Evolutionary conservation across 2,113 vertebrate genomes (phyloP).

Genomic region (Acrocephalus kingi): DNA sequence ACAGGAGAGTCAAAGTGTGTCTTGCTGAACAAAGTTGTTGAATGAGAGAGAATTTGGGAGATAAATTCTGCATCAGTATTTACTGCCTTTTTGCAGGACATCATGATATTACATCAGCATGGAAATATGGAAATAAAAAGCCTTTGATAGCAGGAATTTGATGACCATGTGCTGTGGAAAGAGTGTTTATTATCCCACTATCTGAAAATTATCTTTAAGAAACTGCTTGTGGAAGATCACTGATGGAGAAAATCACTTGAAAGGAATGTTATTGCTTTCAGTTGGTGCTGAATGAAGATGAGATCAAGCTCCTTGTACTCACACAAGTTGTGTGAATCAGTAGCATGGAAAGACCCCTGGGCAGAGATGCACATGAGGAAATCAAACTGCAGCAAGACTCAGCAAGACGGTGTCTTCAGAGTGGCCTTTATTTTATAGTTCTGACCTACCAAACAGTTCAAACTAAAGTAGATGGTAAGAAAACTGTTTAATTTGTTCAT

Average conservation of each 20-base stretch:
- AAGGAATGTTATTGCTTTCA: not conserved
- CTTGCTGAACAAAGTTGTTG: not conserved
- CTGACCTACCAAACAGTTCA: not conserved
- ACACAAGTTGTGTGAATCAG: not conserved
- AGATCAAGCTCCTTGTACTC: not conserved
- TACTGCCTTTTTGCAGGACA: not conserved
- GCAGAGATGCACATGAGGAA: not conserved
- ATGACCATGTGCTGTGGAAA: not conserved
- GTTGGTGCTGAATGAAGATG: not conserved
- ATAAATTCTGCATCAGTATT: not conserved
- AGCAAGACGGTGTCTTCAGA: not conserved
- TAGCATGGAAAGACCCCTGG: not conserved
- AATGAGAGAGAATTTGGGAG: not conserved
- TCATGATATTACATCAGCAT: too few relatives aligned
- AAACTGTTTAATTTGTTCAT: rapidly evolving
- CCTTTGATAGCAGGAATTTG: not conserved
- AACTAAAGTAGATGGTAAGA: not conserved
- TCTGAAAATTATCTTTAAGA: not conserved
- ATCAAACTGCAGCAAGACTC: not conserved
- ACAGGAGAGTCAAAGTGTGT: not conserved
- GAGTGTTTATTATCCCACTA: not conserved
- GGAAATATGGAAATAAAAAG: not conserved
- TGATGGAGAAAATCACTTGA: not conserved
- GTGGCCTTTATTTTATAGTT: not conserved
- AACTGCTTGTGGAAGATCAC: not conserved